phyloP scores from a whole-genome alignment of 1,140 invertebrate genomes.

The Bombus balteatus region DNA sequence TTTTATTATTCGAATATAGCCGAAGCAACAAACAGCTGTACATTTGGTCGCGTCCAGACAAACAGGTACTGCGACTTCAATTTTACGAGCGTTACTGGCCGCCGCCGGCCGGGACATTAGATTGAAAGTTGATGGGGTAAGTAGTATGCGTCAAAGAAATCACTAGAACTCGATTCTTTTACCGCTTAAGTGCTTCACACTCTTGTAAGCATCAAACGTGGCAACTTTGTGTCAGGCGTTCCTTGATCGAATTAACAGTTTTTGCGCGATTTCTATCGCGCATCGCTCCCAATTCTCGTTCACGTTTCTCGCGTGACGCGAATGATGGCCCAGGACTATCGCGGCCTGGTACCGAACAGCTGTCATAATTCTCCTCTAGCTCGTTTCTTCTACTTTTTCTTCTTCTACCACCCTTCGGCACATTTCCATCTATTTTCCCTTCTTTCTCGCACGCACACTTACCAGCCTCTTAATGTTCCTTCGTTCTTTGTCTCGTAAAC shows the following conservation, averaged over 20 bases:
- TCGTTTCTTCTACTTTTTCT: slow-evolving; percentile 57
- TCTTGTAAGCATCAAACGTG: neutral
- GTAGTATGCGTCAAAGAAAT: slow-evolving; percentile 69
- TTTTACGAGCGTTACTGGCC: slow-evolving; percentile 91
- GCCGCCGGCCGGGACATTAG: slow-evolving; percentile 94
- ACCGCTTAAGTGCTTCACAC: neutral
- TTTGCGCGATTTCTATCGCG: slow-evolving; percentile 27
- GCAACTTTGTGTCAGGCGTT: neutral
- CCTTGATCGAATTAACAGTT: slow-evolving; percentile 13
- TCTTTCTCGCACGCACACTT: neutral
- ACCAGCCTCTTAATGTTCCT: slow-evolving; percentile 16
- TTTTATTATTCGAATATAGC: slow-evolving; percentile 78
- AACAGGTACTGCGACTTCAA: slow-evolving; percentile 94
- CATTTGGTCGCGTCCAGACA: slow-evolving; percentile 95
- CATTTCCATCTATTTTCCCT: neutral
- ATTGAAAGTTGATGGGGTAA: slow-evolving; percentile 92
- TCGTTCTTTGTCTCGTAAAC: slow-evolving; percentile 36
- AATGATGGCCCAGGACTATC: slow-evolving; percentile 70
- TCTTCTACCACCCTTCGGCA: slow-evolving; percentile 40
- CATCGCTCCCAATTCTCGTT: slow-evolving; percentile 62
- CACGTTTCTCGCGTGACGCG: slow-evolving; percentile 77
- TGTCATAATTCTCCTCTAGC: slow-evolving; percentile 75
- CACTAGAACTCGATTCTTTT: neutral
- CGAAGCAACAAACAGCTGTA: slow-evolving; percentile 92
- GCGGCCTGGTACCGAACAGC: slow-evolving; percentile 79